A percentile compares a stretch with the other conserved stretches of the same genome.
Evolutionary conservation across 2,888 invertebrate genomes (phyloP).

Genomic region (Carabus problematicus): DNA sequence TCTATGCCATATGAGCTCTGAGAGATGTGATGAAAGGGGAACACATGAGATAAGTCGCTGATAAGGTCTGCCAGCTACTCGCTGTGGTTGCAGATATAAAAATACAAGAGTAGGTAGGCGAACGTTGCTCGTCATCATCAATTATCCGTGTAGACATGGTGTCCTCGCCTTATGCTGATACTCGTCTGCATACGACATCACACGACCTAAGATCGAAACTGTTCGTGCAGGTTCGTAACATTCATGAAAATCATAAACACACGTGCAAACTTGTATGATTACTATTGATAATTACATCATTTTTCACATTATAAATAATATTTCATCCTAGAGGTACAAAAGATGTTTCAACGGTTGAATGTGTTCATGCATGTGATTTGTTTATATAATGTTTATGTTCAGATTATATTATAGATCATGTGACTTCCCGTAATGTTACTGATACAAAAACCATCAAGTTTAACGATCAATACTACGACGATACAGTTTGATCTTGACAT

Average conservation of each 20-base stretch:
- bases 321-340: too few relatives aligned
- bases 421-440: too few relatives aligned
- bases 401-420: too few relatives aligned
- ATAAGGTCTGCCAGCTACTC: conserved; percentile 22
- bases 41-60: conserved; percentile 28
- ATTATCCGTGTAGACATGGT: conserved; percentile 49
- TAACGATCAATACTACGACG: too few relatives aligned
- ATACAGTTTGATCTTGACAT: too few relatives aligned
- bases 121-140: conserved; percentile 48
- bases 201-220: conserved; percentile 21
- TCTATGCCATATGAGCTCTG: neutral
- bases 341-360: too few relatives aligned
- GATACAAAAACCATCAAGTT: too few relatives aligned
- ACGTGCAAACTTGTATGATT: neutral
- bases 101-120: conserved; percentile 45
- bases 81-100: conserved; percentile 35
- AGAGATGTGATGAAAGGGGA: conserved; percentile 27
- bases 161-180: conserved; percentile 48
- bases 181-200: conserved; percentile 45
- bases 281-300: neutral
- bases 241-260: neutral
- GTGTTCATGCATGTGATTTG: too few relatives aligned
- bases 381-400: too few relatives aligned
- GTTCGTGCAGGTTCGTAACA: conserved; percentile 7
- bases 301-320: neutral